Evolutionary conservation across 1,140 invertebrate genomes (phyloP).

Genomic region (Zaprionus davidi): DNA sequence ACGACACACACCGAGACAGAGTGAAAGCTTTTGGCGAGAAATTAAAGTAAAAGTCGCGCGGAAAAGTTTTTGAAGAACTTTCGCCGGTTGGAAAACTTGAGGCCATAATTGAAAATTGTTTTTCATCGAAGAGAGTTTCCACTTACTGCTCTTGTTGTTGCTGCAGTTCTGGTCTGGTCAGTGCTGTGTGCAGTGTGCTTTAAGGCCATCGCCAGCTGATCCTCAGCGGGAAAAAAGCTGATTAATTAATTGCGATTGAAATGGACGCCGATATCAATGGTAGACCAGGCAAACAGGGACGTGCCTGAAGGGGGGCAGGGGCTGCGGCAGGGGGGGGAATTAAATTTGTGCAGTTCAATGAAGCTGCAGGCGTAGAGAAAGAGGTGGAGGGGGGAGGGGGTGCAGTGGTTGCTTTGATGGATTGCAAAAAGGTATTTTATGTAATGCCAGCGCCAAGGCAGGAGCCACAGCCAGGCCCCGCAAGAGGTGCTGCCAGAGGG

Average conservation of each 20-base stretch:
- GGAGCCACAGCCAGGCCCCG: conserved; percentile 13
- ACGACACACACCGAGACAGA: not conserved
- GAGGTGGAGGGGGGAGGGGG: not conserved
- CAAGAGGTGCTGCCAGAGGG: not conserved
- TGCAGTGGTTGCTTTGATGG: conserved; percentile 69
- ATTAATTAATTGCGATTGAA: conserved; percentile 67
- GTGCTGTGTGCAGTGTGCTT: conserved; percentile 14
- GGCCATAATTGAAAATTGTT: conserved; percentile 57
- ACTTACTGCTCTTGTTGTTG: not conserved
- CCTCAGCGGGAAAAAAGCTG: conserved; percentile 25
- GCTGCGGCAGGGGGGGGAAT: not conserved
- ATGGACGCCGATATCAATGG: conserved; percentile 23
- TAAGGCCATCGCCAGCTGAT: conserved; percentile 9
- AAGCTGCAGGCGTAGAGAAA: conserved; percentile 2
- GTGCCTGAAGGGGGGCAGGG: not conserved
- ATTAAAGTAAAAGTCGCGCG: conserved; percentile 58
- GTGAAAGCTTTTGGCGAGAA: conserved; percentile 34
- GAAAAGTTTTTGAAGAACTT: conserved; percentile 52
- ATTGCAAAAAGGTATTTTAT: conserved; percentile 78
- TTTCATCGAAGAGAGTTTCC: conserved; percentile 34
- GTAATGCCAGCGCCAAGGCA: conserved; percentile 44
- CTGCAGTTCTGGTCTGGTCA: not conserved
- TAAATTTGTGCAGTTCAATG: conserved; percentile 35
- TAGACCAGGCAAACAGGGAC: not conserved
- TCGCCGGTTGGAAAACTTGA: conserved; percentile 44